These are phyloP conservation scores for Lasioglossum figueresi DNA, from an alignment of 2,888 invertebrate genomes.

Conservation along the genomic window DNA sequence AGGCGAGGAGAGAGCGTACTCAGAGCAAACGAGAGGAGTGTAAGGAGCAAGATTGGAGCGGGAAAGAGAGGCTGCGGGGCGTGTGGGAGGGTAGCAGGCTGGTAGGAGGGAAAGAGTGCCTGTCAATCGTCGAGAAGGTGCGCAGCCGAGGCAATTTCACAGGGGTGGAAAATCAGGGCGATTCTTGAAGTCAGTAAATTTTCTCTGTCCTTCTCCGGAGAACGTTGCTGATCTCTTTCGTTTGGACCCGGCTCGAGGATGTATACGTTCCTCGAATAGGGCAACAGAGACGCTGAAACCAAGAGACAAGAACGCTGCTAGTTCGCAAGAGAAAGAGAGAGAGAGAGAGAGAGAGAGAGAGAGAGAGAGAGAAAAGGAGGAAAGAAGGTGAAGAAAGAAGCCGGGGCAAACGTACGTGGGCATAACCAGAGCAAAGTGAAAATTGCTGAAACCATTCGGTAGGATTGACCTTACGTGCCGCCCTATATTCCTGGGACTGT, in stretches of 20 bases:
- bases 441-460: constrained; percentile 76
- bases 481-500: constrained; percentile 54
- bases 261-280: constrained; percentile 34
- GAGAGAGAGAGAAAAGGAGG: not conserved
- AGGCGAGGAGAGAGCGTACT: constrained; percentile 47
- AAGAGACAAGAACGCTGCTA: constrained; percentile 13
- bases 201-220: constrained; percentile 29
- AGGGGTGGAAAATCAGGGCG: constrained; percentile 76
- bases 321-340: not conserved
- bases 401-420: constrained; percentile 63
- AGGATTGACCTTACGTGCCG: constrained; percentile 72
- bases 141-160: constrained; percentile 72
- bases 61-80: constrained; percentile 15
- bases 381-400: constrained; percentile 35
- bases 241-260: constrained; percentile 32
- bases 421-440: constrained; percentile 77
- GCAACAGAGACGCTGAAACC: constrained; percentile 12
- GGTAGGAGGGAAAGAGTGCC: constrained; percentile 57
- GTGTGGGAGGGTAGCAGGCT: not conserved
- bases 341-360: not conserved
- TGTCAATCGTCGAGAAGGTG: constrained; percentile 75
- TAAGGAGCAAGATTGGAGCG: constrained; percentile 47
- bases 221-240: constrained; percentile 12
- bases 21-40: constrained; percentile 45
- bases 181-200: constrained; percentile 71